Evolutionary conservation across 2,113 vertebrate genomes (phyloP), one percentile per base, ranked within the genome.

Genomic region (Solenodon paradoxus): DNA sequence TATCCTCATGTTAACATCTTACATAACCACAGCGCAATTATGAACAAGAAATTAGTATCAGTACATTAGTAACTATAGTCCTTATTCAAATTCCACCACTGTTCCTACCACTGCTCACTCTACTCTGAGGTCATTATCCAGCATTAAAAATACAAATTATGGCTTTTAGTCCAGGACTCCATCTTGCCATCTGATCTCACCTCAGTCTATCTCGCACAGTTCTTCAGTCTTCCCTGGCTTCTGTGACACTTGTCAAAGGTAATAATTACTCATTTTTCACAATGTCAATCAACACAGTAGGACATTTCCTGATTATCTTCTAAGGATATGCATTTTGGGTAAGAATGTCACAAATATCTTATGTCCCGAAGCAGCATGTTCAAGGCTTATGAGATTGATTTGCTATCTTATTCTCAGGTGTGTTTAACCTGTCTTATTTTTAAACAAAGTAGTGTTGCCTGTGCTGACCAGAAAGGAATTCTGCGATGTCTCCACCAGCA

Each of bases 61-160:
- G 1, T 0, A 4, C 2, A 0, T 35, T 3, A 32, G 0, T 26
- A 7, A 16, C 47, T 4, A n/a, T 24, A 61, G 80, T 22, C 57
- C 35, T 42, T 5, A 40, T 16, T 57, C 69, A 77, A 9, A 30
- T 1, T 20, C 9, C 53, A 45, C 55, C n/a, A 13, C 2, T 24
- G 10, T 35, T 0, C 24, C 51, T 71, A 49, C 22, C 7, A 9
- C 64, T 7, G 7, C 28, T 49, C 40, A n/a, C 38, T 49, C 35
- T 64, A 22, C 88, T 35, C n/a, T n/a, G n/a, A n/a, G n/a, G n/a
- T n/a, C n/a, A n/a, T n/a, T n/a, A n/a, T n/a, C n/a, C n/a, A n/a
- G n/a, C n/a, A n/a, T n/a, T n/a, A n/a, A n/a, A n/a, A n/a, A n/a
- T n/a, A n/a, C n/a, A n/a, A n/a, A n/a, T n/a, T n/a, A n/a, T n/a